Conservation (phyloP, 2,113 vertebrate species). For the Cygnus atratus region DNA sequence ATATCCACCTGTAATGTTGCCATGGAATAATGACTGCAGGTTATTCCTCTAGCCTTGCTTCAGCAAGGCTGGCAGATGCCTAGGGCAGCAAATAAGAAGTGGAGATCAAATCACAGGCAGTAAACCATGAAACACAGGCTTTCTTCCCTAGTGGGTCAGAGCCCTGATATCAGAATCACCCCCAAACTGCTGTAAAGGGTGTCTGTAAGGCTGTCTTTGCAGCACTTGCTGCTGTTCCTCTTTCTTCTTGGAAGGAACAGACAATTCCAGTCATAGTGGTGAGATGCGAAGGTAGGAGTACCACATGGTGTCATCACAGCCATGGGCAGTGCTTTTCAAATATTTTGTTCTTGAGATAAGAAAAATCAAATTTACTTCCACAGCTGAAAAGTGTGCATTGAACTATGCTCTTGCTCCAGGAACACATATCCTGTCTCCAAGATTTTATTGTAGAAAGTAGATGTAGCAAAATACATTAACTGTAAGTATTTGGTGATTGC, state of each 20-base stretch:
- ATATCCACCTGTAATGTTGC: neutral
- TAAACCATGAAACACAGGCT: neutral
- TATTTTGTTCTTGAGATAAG: neutral
- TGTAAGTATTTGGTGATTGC: neutral
- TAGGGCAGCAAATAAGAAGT: neutral
- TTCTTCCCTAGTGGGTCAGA: neutral
- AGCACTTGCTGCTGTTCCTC: neutral
- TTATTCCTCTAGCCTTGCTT: neutral
- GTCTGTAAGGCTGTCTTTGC: neutral
- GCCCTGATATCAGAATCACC: neutral
- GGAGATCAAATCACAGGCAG: fast-evolving
- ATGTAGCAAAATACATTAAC: neutral
- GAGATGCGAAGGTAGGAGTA: neutral
- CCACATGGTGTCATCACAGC: neutral
- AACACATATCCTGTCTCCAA: neutral
- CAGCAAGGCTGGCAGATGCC: neutral
- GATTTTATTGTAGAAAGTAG: neutral
- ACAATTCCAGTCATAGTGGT: neutral
- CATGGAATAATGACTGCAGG: neutral
- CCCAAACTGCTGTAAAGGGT: neutral
- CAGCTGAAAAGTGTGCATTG: neutral
- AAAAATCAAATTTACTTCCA: neutral
- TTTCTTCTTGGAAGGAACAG: neutral
- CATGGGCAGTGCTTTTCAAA: neutral
- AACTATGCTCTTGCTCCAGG: neutral